phyloP scores from a whole-genome alignment of 2,113 vertebrate genomes.

The Elanoides forficatus region DNA sequence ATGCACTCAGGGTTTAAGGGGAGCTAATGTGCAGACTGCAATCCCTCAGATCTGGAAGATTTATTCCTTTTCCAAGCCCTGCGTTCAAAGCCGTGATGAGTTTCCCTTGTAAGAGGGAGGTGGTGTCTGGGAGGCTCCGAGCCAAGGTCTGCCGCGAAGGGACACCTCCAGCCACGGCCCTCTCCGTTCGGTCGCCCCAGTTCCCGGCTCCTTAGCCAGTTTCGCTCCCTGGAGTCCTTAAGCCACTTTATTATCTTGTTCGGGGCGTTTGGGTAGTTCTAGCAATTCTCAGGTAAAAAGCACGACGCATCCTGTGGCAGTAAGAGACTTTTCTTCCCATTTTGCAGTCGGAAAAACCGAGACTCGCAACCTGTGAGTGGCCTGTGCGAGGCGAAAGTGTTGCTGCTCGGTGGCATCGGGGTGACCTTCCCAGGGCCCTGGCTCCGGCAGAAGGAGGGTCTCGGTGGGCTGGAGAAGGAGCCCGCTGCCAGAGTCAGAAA shows the following conservation, averaged over 20 bases:
- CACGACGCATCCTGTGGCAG: not conserved
- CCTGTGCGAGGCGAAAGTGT: not conserved
- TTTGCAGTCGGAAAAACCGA: not conserved
- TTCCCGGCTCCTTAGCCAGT: not conserved
- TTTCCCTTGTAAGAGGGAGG: constrained; percentile 31
- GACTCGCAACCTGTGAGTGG: not conserved
- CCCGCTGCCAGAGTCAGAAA: not conserved
- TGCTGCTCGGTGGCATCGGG: not conserved
- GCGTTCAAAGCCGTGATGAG: not conserved
- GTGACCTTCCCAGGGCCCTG: not conserved
- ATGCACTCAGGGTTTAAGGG: constrained; percentile 42
- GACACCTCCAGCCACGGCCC: not conserved
- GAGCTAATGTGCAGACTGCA: constrained; percentile 41
- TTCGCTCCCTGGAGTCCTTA: not conserved
- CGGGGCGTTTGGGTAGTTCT: not conserved
- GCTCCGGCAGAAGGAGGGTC: not conserved
- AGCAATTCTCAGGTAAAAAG: not conserved
- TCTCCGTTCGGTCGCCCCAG: fast-evolving
- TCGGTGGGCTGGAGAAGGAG: not conserved
- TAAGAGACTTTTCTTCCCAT: not conserved
- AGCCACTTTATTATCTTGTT: not conserved
- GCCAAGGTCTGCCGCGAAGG: constrained; percentile 13
- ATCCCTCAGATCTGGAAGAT: constrained; percentile 6
- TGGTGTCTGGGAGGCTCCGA: not conserved
- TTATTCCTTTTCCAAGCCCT: constrained; percentile 27